Evolutionary conservation across 1,140 invertebrate species (phyloP), one percentile per base, ranked within the genome.

Genomic region (Anastrepha ludens): DNA sequence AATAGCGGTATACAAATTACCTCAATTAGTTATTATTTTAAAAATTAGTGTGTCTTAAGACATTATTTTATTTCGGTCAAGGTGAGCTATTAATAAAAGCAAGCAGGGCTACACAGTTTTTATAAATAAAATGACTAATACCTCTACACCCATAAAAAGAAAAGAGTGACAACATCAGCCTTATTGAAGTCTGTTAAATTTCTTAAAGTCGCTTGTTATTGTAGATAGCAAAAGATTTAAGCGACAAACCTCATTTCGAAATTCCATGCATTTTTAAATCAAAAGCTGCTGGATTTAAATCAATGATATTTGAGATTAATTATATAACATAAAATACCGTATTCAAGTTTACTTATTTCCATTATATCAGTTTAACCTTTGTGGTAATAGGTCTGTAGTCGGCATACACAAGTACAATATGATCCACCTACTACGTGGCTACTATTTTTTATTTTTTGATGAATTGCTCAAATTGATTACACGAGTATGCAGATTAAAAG

Each of bases 141-240:
- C 29, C 29, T 29, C 29, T 29, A 29, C 6, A 55, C 3, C 11
- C 11, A 55, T 6, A 55, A 55, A 55, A 55, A 2, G 6, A 2
- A 55, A 55, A 55, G 50, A 8, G 50, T 55, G 6, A 11, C 50
- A 55, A 55, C 11, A 2, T 6, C 50, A 55, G 6, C 50, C 6
- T 55, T 55, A 55, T 8, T 55, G 15, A 9, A 17, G 4, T 62
- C 5, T 5, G n/a, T 17, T 17, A 8, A 1, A 17, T 62, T 62
- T 17, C 13, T 17, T 13, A 62, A 62, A 62, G 60, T 4, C 60
- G n/a, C 60, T 17, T 62, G 13, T 55, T 29, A 29, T 29, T 29
- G 29, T 9, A 17, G 29, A 59, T 8, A 47, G 44, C 86, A 67
- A 87, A 87, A 65, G 64, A 65, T 41, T 87, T 87, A 65, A 87